phyloP scores from a whole-genome alignment of 2,797 vertebrate species.

The Coendou prehensilis region DNA sequence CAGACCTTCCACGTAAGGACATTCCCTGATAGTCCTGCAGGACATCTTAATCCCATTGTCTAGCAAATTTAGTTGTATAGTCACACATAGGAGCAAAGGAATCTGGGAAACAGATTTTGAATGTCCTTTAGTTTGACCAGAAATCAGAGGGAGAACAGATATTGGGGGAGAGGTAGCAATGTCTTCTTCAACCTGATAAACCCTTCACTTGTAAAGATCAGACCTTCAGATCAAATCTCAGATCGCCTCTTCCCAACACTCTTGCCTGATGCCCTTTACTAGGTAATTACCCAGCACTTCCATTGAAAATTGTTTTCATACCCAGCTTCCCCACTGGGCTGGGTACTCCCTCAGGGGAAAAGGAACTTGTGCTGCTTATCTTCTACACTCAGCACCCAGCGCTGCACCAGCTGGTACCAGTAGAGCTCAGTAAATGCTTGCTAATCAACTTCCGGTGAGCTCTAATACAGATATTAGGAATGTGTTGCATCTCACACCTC shows the following conservation, averaged over 20 bases:
- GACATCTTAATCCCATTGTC: not conserved
- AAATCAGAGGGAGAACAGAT: conserved; percentile 3
- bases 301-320: not conserved
- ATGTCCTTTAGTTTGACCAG: not conserved
- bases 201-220: not conserved
- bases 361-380: not conserved
- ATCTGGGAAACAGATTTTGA: conserved; percentile 21
- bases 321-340: not conserved
- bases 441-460: not conserved
- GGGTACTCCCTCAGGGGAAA: not conserved
- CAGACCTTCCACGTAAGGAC: not conserved
- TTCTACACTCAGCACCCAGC: not conserved
- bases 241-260: not conserved
- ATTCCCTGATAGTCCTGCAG: conserved; percentile 12
- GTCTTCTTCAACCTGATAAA: not conserved
- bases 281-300: not conserved
- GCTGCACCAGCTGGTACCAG: not conserved
- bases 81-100: not conserved
- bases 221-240: not conserved
- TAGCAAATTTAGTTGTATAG: not conserved
- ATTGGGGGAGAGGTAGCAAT: not conserved
- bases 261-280: not conserved
- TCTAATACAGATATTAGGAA: not conserved
- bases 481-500: conserved; percentile 25
- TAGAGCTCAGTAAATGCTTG: conserved; percentile 47